Base-by-base conservation (phyloP, 2,113 vertebrate genomes). In the Lepisosteus oculatus region DNA sequence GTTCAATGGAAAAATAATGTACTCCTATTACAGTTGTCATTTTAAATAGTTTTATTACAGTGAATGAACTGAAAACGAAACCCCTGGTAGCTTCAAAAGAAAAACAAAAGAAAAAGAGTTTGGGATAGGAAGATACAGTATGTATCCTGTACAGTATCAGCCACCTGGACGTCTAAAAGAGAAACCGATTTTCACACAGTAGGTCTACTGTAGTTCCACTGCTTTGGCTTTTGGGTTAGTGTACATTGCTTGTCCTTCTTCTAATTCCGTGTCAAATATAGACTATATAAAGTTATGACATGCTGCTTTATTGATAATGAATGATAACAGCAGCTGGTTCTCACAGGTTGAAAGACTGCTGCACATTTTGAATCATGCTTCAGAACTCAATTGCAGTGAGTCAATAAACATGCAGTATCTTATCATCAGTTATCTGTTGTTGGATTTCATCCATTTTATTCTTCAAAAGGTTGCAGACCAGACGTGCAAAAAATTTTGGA, bases 361-460 rank as follows among this genome's bases (percentile, higher is more conserved):
- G 47, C 14, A 54, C 66, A 6, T 55, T 68, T 54, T 12, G 8
- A 68, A 69, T 65, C 41, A 47, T 15, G 47, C 65, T 74, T 72
- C 61, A 65, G 17, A 74, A 71, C 68, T 64, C 41, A 17, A 67
- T 67, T 61, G 8, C 72, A 56, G n/a, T 41, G 56, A 78, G 63
- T 72, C 61, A 72, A 75, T 75, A 78, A 61, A 63, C 66, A 76
- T 63, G 54, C 43, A 54, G 64, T 70, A 43, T 76, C 43, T 55
- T 73, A 78, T 71, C 47, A 67, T 73, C 47, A 62, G 56, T 73
- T 68, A 76, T 73, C 67, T 72, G 43, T 45, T 43, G 70, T 65
- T 61, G 47, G 57, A 62, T 74, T 72, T 74, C 64, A 63, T 44
- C 43, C 61, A 41, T 45, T 67, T 61, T 72, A 57, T 44, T 57